Base-by-base conservation (phyloP, 1,140 invertebrate genomes). In the Aphidius gifuensis region DNA sequence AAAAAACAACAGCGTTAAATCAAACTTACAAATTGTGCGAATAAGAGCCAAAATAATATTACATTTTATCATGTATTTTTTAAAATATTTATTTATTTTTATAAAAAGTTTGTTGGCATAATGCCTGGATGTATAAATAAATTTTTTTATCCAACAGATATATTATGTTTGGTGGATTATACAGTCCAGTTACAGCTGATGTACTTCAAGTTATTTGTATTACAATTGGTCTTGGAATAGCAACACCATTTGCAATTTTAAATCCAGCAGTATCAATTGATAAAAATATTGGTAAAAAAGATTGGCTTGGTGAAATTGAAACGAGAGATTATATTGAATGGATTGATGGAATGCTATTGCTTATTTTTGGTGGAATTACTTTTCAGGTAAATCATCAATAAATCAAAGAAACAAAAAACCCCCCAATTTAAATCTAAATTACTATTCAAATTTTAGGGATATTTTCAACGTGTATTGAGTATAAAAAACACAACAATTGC, bases 361-460 rank as follows among this genome's bases (percentile, higher is more conserved):
- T 92, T 5, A 84, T 90, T 44, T 91, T 93, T 73, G 92, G 92
- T 5, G 92, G 92, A 55, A 91, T 93, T 68, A 90, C 92, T 43
- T 93, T 91, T 90, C 91, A 93, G 86, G 90, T 90, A 69, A 23
- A 3, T 43, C 5, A 53, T 58, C 9, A 51, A 51, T 39, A 42
- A 57, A 11, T 46, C 0, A 46, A 8, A 5, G 11, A 46, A 6
- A 16, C 0, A 16, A 16, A 16, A 16, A 16, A 16, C 16, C 16
- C 16, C 16, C 16, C 1, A 16, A 16, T 16, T 39, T 51, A 32
- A 32, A 32, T 32, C 9, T 11, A 11, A 2, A 40, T 49, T 50
- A 39, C 42, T 59, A 16, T 16, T 16, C 1, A 16, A 60, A 61
- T 38, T 63, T 65, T 70, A 91, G 88, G 88, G 89, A 4, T 93